A percentile compares a stretch with the other conserved stretches of the same genome.
Conservation (phyloP, 2,113 vertebrate species). For the Tragelaphus strepsiceros region DNA sequence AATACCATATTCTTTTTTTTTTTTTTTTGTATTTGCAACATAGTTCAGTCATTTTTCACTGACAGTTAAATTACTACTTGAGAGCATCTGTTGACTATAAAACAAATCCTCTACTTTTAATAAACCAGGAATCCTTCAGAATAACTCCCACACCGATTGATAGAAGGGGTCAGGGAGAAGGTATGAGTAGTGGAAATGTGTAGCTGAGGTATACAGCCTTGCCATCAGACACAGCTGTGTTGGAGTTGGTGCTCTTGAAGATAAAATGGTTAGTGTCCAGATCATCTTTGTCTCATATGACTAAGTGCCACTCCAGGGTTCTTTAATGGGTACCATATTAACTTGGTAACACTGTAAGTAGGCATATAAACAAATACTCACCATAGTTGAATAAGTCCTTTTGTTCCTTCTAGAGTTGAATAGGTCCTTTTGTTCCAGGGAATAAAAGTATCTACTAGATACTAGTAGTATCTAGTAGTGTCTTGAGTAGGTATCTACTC, state of each 20-base stretch:
- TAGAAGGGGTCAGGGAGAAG: not conserved
- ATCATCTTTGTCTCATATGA: not conserved
- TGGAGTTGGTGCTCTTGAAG: not conserved
- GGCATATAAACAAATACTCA: not conserved
- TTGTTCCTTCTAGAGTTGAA: not conserved
- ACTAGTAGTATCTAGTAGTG: not conserved
- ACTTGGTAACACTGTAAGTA: not conserved
- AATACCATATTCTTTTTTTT: not conserved
- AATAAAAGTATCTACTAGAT: not conserved
- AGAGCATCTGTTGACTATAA: slow-evolving; percentile 50
- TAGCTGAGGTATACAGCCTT: not conserved
- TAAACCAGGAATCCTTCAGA: not conserved
- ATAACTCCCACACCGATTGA: not conserved
- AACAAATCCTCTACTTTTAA: slow-evolving; percentile 36
- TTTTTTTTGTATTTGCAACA: not conserved
- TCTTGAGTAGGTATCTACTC: not conserved
- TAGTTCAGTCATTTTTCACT: slow-evolving; percentile 55
- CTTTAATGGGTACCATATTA: not conserved
- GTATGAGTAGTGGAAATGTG: not conserved
- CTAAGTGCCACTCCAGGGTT: not conserved
- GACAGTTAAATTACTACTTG: slow-evolving; percentile 60
- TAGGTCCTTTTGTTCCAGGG: not conserved
- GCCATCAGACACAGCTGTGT: not conserved
- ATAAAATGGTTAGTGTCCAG: not conserved
- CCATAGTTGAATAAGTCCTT: not conserved